A percentile compares a stretch with the other conserved stretches of the same genome.
Evolutionary conservation across 2,113 vertebrate genomes (phyloP).

Genomic region (Micronisus gabar): DNA sequence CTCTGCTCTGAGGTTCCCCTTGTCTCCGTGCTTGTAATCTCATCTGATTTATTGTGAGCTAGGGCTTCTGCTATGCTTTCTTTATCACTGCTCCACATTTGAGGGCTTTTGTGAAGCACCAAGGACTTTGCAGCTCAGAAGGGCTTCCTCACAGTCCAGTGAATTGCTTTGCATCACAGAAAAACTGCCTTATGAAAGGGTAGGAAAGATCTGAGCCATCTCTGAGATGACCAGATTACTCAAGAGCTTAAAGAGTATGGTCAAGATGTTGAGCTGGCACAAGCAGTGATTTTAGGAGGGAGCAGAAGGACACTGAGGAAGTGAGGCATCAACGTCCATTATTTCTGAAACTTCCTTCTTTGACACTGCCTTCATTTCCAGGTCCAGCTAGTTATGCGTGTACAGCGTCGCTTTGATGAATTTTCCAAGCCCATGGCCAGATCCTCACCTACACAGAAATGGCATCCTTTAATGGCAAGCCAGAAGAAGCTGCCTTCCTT

Average conservation of each 20-base stretch:
- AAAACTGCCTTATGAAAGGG: not conserved
- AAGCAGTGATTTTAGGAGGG: not conserved
- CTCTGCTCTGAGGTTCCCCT: not conserved
- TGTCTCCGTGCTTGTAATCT: not conserved
- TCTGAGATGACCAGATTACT: not conserved
- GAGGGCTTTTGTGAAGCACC: not conserved
- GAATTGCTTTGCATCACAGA: not conserved
- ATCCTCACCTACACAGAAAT: not conserved
- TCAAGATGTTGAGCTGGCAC: not conserved
- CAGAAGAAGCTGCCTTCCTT: not conserved
- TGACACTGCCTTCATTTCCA: not conserved
- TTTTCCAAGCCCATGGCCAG: not conserved
- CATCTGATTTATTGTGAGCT: not conserved
- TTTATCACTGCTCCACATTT: not conserved
- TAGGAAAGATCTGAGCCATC: not conserved
- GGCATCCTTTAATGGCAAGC: not conserved
- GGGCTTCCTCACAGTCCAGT: not conserved
- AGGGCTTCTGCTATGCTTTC: not conserved
- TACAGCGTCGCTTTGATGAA: not conserved
- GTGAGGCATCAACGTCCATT: not conserved
- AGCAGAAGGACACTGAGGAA: not conserved
- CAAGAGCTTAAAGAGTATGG: not conserved
- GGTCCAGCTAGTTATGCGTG: not conserved
- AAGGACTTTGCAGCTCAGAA: not conserved
- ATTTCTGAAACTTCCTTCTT: not conserved